phyloP scores from a whole-genome alignment of 2,113 vertebrate species.

The human (Homo sapiens) region GRCh38 chr7:75028501-75029000 shows the following conservation, averaged over 20 bases:
- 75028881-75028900: background rate
- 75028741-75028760: background rate
- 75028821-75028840: background rate
- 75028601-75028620: background rate
- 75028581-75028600: too few species aligned
- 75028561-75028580: too few species aligned
- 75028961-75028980: background rate
- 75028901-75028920: background rate
- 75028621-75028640: background rate
- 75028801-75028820: background rate
- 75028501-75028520: background rate
- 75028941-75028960: background rate
- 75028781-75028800: background rate
- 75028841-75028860: background rate
- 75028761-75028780: background rate
- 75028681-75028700: background rate
- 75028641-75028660: background rate
- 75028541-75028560: background rate
- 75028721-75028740: background rate
- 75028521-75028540: fast-evolving
- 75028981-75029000: too few species aligned
- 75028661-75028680: background rate
- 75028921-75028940: background rate
- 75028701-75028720: background rate
- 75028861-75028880: background rate